Percentiles rank a stretch among this genome's conserved stretches.
phyloP scores from a whole-genome alignment of 2,113 vertebrate species.

The Lanius collurio region DNA sequence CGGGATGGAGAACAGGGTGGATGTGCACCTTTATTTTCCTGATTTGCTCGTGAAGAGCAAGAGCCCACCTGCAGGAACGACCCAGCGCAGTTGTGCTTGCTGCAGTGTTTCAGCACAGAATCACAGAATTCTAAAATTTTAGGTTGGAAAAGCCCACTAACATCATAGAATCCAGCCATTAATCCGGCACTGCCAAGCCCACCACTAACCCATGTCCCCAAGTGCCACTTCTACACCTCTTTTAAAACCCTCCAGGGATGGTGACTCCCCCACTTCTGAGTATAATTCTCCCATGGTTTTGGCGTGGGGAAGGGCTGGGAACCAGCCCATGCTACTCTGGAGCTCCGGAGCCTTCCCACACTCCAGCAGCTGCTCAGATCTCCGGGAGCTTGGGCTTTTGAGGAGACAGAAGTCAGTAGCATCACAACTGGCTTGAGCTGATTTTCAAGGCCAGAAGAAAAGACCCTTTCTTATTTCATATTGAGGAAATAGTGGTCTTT shows the following conservation, averaged over 20 bases:
- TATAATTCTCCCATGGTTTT: rapidly evolving
- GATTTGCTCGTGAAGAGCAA: neutral
- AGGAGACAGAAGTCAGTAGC: rapidly evolving
- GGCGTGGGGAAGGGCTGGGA: rapidly evolving
- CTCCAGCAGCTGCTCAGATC: neutral
- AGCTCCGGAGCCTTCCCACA: rapidly evolving
- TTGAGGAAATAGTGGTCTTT: neutral
- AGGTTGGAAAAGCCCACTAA: neutral
- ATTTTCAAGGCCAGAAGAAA: neutral
- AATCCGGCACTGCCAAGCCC: neutral
- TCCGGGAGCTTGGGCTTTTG: neutral
- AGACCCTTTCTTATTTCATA: neutral
- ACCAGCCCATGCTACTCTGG: rapidly evolving
- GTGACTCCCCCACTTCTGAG: neutral
- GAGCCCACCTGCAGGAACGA: neutral
- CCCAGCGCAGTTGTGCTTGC: neutral
- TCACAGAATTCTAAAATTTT: neutral
- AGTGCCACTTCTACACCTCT: neutral
- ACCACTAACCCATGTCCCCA: neutral
- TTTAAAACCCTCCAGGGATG: neutral
- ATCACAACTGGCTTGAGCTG: neutral
- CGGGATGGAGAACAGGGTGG: rapidly evolving
- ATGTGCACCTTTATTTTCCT: neutral
- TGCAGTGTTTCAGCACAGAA: neutral
- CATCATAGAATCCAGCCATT: neutral